Conservation (phyloP, 64 coral and sea anemone genomes). For the Actinia tenebrosa region DNA sequence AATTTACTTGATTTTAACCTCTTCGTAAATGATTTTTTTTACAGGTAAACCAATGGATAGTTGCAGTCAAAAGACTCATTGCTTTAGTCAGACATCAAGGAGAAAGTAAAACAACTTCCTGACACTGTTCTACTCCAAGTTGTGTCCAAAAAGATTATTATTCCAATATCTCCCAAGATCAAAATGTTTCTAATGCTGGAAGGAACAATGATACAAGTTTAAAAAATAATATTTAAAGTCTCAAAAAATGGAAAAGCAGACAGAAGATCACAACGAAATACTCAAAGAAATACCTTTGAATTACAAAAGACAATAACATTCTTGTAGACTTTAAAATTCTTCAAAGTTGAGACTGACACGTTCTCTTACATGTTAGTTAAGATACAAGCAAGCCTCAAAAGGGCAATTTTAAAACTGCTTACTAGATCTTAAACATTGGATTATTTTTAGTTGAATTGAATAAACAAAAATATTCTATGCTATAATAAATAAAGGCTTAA, state of each 20-base stretch:
- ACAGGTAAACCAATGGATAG: constrained; percentile 94
- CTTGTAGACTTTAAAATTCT: too few species aligned
- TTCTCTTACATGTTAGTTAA: not conserved
- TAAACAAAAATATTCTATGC: not conserved
- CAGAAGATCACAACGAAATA: not conserved
- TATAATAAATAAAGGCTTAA: too few species aligned
- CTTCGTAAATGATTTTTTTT: not conserved
- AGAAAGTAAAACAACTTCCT: constrained; percentile 24
- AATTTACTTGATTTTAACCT: not conserved
- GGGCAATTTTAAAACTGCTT: not conserved
- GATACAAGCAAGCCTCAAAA: not conserved
- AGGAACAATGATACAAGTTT: not conserved
- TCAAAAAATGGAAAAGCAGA: not conserved
- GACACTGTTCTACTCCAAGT: not conserved
- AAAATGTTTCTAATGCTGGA: not conserved
- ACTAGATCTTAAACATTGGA: not conserved
- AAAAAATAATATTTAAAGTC: not conserved
- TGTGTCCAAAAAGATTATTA: not conserved
- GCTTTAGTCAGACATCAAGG: constrained; percentile 54
- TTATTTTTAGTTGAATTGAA: not conserved
- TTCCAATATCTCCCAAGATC: not conserved
- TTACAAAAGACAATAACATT: not conserved
- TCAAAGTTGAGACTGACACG: not conserved
- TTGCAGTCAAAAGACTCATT: constrained; percentile 83
- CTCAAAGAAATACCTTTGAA: not conserved